phyloP scores from a whole-genome alignment of 2,113 vertebrate species.

The Rattus rattus region DNA sequence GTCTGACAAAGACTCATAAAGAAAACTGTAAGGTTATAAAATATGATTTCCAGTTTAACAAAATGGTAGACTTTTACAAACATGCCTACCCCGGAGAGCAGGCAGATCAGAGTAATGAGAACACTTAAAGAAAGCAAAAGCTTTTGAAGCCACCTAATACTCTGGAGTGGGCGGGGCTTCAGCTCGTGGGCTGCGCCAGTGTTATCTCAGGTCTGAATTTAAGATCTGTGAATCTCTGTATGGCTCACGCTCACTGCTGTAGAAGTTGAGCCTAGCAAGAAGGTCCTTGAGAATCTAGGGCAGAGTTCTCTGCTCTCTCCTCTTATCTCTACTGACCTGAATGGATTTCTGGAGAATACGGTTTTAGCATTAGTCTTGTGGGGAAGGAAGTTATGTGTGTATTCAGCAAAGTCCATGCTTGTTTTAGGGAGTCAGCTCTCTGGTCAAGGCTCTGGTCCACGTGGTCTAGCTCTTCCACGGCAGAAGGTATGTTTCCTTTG shows the following conservation, averaged over 20 bases:
- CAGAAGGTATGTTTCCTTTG: not conserved
- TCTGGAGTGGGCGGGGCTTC: not conserved
- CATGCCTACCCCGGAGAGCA: not conserved
- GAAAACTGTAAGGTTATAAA: slow-evolving; percentile 5
- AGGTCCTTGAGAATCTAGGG: not conserved
- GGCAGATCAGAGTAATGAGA: not conserved
- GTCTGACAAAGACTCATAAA: slow-evolving; percentile 3
- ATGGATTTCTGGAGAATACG: not conserved
- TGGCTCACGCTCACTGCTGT: not conserved
- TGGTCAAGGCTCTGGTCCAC: not conserved
- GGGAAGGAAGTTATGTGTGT: not conserved
- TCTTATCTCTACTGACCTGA: not conserved
- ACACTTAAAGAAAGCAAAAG: not conserved
- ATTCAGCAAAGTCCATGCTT: not conserved
- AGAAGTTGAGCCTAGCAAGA: not conserved
- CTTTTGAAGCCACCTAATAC: not conserved
- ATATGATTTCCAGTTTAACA: not conserved
- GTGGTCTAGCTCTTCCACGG: not conserved
- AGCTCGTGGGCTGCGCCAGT: not conserved
- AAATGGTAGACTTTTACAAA: not conserved
- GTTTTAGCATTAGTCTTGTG: not conserved
- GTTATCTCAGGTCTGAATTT: not conserved
- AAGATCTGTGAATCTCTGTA: not conserved
- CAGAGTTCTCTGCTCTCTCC: not conserved
- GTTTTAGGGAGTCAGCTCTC: not conserved